These are phyloP conservation scores for Synanceia verrucosa DNA, from an alignment of 2,797 vertebrate genomes.

Conservation along the genomic window DNA sequence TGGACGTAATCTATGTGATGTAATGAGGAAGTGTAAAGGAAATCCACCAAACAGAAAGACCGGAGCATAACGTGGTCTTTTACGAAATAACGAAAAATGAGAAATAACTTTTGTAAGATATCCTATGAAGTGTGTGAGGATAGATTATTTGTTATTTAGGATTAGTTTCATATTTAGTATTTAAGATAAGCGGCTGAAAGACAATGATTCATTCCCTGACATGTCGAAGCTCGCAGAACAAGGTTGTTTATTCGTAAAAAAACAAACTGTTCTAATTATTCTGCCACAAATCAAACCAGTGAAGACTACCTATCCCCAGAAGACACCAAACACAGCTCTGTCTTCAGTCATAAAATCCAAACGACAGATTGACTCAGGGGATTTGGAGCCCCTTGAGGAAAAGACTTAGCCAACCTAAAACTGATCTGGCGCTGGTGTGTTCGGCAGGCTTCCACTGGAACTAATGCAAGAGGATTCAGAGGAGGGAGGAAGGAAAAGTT, in stretches of 20 bases:
- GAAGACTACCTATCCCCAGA: neutral
- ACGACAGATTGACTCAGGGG: constrained; percentile 38
- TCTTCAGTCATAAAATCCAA: constrained; percentile 18
- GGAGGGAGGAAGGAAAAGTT: constrained; percentile 21
- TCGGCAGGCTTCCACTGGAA: constrained; percentile 10
- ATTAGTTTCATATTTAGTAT: no score
- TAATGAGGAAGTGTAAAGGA: no score
- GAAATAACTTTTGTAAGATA: no score
- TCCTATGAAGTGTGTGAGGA: no score
- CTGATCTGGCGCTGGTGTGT: constrained; percentile 29
- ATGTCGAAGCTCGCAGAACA: neutral
- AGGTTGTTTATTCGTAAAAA: neutral
- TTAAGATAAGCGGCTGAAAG: neutral
- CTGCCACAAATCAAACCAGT: neutral
- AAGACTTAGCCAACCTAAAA: constrained; percentile 37
- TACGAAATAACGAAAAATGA: no score
- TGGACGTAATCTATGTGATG: no score
- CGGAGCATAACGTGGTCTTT: no score
- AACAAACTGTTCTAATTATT: neutral
- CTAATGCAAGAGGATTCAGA: constrained; percentile 39
- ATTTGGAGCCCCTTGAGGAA: constrained; percentile 27
- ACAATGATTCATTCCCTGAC: neutral
- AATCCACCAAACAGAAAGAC: no score
- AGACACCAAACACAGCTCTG: neutral
- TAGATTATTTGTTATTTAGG: no score